phyloP scores from a whole-genome alignment of 1,140 invertebrate genomes.

The Neuroterus valhalla region DNA sequence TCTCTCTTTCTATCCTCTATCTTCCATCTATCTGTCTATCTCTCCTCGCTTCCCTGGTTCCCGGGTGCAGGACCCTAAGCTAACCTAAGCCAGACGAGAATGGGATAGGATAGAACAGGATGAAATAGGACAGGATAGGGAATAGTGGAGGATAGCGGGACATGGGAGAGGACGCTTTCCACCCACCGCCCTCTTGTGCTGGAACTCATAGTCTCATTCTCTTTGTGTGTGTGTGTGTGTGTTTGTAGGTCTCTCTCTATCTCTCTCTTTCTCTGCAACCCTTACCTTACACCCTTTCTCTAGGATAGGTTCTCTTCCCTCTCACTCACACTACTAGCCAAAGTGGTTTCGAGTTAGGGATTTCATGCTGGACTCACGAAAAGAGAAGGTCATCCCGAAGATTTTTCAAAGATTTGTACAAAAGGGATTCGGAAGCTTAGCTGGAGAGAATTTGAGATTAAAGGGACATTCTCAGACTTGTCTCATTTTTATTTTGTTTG shows the following conservation, averaged over 20 bases:
- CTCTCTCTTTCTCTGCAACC: slow-evolving; percentile 45
- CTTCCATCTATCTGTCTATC: slow-evolving; percentile 26
- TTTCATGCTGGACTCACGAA: too few relatives aligned
- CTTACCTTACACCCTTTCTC: slow-evolving; percentile 46
- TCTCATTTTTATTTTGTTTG: too few relatives aligned
- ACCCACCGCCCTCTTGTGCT: slow-evolving; percentile 27
- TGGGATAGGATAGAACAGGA: slow-evolving; percentile 52
- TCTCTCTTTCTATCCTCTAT: slow-evolving; percentile 35
- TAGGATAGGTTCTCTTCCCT: slow-evolving; percentile 23
- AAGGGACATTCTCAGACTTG: too few relatives aligned
- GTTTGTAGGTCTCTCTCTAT: slow-evolving; percentile 37
- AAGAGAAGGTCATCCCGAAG: too few relatives aligned
- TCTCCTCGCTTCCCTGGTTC: slow-evolving; percentile 43
- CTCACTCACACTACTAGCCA: neutral
- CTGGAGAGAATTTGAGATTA: too few relatives aligned
- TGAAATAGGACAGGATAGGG: slow-evolving; percentile 56
- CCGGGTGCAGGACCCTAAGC: slow-evolving; percentile 63
- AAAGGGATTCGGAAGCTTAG: too few relatives aligned
- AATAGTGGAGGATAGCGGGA: slow-evolving; percentile 48
- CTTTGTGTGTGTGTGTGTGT: slow-evolving; percentile 33
- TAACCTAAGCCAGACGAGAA: slow-evolving; percentile 69
- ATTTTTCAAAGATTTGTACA: too few relatives aligned
- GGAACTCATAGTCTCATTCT: slow-evolving; percentile 34
- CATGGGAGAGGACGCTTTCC: slow-evolving; percentile 48
- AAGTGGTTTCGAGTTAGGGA: too few relatives aligned